Evolutionary conservation across 1,140 invertebrate species (phyloP).

Genomic region (Lasioglossum baleicum): DNA sequence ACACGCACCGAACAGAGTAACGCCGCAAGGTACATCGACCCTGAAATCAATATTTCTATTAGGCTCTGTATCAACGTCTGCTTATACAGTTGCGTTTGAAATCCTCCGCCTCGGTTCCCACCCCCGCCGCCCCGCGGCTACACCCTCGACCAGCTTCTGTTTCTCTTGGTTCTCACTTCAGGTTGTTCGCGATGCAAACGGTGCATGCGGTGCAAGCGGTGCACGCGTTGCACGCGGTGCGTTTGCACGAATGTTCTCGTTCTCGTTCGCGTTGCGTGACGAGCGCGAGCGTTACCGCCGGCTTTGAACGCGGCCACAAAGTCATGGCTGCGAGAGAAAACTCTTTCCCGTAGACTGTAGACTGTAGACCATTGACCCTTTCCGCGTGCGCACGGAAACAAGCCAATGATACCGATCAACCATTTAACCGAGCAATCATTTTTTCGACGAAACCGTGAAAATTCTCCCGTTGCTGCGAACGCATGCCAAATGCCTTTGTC

Average conservation of each 20-base stretch:
- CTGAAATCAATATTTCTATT: constrained; percentile 70
- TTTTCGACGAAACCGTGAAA: neutral
- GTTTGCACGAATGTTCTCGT: constrained; percentile 45
- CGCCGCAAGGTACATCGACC: constrained; percentile 64
- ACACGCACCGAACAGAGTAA: constrained; percentile 42
- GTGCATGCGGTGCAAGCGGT: too few species aligned
- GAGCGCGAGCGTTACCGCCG: constrained; percentile 21
- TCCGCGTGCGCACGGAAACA: neutral
- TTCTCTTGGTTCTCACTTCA: constrained; percentile 29
- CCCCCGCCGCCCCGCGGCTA: neutral
- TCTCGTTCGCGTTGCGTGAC: constrained; percentile 48
- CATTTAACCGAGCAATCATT: neutral
- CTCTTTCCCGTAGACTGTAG: constrained; percentile 37
- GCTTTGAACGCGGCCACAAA: constrained; percentile 48
- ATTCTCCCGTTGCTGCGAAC: too few species aligned
- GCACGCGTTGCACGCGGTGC: constrained; percentile 21
- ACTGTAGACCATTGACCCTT: constrained; percentile 34
- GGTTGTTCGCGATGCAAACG: neutral
- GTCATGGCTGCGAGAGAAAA: constrained; percentile 51
- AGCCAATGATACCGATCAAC: constrained; percentile 23
- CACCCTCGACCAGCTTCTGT: neutral
- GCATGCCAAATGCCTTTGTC: too few species aligned
- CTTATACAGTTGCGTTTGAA: constrained; percentile 44
- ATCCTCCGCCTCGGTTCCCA: constrained; percentile 20
- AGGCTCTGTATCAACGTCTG: constrained; percentile 60